Evolutionary conservation across 2,797 vertebrate species (phyloP).

Genomic region (Thamnophis elegans): DNA sequence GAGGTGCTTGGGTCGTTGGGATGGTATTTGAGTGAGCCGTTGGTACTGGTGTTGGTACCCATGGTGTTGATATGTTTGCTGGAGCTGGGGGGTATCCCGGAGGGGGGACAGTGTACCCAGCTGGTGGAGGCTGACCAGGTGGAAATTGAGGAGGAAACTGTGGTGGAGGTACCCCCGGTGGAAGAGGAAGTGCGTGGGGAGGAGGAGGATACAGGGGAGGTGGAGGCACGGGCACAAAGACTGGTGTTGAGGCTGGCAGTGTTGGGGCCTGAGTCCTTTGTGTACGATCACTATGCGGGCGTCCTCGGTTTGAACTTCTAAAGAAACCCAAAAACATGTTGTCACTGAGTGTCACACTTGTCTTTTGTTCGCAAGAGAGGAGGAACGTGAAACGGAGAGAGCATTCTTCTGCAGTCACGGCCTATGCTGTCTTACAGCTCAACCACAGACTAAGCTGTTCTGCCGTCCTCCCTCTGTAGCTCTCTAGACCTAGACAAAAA

Average conservation of each 20-base stretch:
- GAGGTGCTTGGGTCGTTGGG: conserved; percentile 78
- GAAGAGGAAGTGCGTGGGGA: conserved; percentile 80
- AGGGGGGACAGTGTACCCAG: conserved; percentile 82
- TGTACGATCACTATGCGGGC: conserved; percentile 74
- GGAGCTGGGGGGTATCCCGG: conserved; percentile 86
- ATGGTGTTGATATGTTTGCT: conserved; percentile 83
- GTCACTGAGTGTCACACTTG: conserved; percentile 61
- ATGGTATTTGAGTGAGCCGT: conserved; percentile 80
- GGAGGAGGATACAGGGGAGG: conserved; percentile 79
- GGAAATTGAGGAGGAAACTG: conserved; percentile 83
- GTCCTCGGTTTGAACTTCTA: conserved; percentile 78
- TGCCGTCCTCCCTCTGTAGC: conserved; percentile 14
- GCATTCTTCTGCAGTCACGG: not conserved
- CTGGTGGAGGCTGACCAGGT: conserved; percentile 81
- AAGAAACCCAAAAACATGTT: conserved; percentile 66
- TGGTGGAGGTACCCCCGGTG: conserved; percentile 80
- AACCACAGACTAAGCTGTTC: not conserved
- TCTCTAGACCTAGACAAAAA: not conserved
- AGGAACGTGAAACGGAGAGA: conserved; percentile 44
- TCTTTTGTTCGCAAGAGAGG: conserved; percentile 31
- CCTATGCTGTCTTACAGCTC: conserved; percentile 10
- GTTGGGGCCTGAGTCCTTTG: conserved; percentile 78
- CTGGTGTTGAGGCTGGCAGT: conserved; percentile 74
- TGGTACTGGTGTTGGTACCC: conserved; percentile 84
- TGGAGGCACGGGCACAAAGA: conserved; percentile 80